These are phyloP conservation scores for Epirrita christyi DNA, from an alignment of 2,888 invertebrate genomes.

Conservation along the genomic window DNA sequence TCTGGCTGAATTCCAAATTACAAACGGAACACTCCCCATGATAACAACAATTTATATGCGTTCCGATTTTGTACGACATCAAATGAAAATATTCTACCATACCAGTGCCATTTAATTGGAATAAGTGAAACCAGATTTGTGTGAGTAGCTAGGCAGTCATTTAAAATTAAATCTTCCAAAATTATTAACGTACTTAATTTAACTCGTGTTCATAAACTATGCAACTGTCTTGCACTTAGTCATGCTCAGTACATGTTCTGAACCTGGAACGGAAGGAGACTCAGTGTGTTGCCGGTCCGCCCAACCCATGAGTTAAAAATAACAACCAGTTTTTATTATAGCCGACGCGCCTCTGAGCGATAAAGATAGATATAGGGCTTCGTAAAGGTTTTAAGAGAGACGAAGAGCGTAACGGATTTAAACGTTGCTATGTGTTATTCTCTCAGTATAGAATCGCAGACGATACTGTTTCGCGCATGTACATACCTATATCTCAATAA, in stretches of 20 bases:
- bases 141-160: background rate
- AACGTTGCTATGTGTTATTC: conserved; percentile 75
- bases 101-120: background rate
- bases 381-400: conserved; percentile 67
- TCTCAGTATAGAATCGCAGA: conserved; percentile 56
- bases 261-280: conserved; percentile 74
- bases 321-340: conserved; percentile 82
- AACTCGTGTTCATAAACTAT: background rate
- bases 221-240: background rate
- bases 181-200: background rate
- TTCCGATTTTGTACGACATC: conserved; percentile 53
- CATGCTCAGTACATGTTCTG: conserved; percentile 35
- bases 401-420: conserved; percentile 73
- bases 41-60: conserved; percentile 60
- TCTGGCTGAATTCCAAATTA: conserved; percentile 73
- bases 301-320: conserved; percentile 81
- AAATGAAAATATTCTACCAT: conserved; percentile 15
- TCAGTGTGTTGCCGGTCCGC: conserved; percentile 70
- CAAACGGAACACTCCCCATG: conserved; percentile 53
- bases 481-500: background rate
- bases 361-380: conserved; percentile 70
- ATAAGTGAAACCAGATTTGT: background rate
- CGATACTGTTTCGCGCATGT: conserved; percentile 14
- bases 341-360: conserved; percentile 71
- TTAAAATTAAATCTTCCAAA: background rate